Conservation (phyloP, 2,888 invertebrate species). For the Pantelozetes paolii region DNA sequence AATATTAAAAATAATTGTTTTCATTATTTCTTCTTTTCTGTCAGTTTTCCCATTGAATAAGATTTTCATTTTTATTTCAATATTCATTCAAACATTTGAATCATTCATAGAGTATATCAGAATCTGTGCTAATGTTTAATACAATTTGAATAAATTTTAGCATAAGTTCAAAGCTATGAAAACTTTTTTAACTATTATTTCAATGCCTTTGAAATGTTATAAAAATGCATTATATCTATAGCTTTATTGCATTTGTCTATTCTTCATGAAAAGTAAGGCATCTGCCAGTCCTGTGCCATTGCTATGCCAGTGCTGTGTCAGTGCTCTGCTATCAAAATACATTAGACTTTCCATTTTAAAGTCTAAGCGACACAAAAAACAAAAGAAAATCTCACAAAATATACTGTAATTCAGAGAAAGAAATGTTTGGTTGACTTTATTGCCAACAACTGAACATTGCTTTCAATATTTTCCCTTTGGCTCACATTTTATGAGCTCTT, state of each 20-base stretch:
- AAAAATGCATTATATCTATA: constrained; percentile 3
- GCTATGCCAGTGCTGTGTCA: neutral
- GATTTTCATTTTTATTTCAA: neutral
- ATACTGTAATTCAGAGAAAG: neutral
- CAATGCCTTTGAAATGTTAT: neutral
- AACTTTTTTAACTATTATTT: neutral
- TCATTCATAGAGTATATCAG: neutral
- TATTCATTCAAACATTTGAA: neutral
- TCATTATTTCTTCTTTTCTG: neutral
- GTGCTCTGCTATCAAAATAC: neutral
- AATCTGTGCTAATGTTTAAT: neutral
- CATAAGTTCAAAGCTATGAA: neutral
- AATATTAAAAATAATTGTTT: neutral
- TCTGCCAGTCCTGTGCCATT: neutral
- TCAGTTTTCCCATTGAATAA: neutral
- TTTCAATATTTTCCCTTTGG: constrained; percentile 22
- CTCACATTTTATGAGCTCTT: constrained; percentile 19
- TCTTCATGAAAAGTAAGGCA: neutral
- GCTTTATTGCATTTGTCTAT: neutral
- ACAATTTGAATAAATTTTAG: neutral
- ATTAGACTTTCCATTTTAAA: constrained; percentile 3
- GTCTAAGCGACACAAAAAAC: neutral
- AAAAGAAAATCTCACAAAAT: constrained; percentile 1
- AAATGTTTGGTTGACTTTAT: constrained; percentile 1
- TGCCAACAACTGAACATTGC: neutral